Evolutionary conservation across 1,140 invertebrate species (phyloP).

Genomic region (Eciton burchellii): DNA sequence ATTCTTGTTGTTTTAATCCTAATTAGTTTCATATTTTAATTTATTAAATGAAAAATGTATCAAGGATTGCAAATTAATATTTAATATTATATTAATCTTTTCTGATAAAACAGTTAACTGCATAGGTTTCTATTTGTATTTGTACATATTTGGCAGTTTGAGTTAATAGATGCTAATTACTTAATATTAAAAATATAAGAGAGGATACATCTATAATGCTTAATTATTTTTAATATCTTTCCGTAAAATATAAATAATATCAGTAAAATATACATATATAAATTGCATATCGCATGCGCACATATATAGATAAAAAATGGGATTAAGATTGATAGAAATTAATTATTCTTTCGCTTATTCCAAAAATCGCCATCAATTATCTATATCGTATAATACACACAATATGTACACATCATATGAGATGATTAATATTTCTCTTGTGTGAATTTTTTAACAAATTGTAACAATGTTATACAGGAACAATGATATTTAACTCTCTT

Average conservation of each 20-base stretch:
- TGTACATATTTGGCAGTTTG: background rate
- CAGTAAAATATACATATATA: constrained; percentile 35
- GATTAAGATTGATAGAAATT: background rate
- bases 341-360: background rate
- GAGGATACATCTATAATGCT: constrained; percentile 22
- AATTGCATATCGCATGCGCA: background rate
- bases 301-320: constrained; percentile 11
- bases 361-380: constrained; percentile 42
- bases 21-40: constrained; percentile 2
- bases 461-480: background rate
- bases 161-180: background rate
- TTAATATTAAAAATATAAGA: constrained; percentile 13
- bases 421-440: background rate
- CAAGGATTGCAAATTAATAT: background rate
- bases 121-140: background rate
- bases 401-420: constrained; percentile 2
- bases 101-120: background rate
- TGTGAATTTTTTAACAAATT: background rate
- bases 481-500: constrained; percentile 20
- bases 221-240: constrained; percentile 9
- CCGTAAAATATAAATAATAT: constrained; percentile 13
- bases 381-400: background rate
- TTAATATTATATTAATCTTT: background rate
- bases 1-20: constrained; percentile 5
- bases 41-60: background rate